Evolutionary conservation across 2,888 invertebrate species (phyloP).

Genomic region (Limnephilus lunatus): DNA sequence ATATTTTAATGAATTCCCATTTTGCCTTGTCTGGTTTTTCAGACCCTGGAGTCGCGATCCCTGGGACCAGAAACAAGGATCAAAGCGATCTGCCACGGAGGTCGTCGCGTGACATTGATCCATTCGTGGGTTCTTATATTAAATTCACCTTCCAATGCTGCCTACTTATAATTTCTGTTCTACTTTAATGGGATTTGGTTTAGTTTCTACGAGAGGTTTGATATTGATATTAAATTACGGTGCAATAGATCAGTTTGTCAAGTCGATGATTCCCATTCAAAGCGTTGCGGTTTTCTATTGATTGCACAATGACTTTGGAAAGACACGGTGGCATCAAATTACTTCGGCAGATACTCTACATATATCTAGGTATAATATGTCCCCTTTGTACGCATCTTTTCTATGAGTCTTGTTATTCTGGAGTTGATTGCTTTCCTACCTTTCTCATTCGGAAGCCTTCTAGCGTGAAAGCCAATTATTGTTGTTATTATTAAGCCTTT

Average conservation of each 20-base stretch:
- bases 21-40: not conserved
- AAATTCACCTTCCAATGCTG: not conserved
- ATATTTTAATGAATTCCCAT: not conserved
- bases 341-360: not conserved
- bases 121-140: not conserved
- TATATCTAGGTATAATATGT: not conserved
- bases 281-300: not conserved
- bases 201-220: not conserved
- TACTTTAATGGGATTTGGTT: not conserved
- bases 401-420: conserved; percentile 2
- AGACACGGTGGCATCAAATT: not conserved
- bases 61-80: not conserved
- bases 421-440: conserved; percentile 33
- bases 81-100: not conserved
- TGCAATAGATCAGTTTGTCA: not conserved
- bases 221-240: not conserved
- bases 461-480: conserved; percentile 44
- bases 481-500: not conserved
- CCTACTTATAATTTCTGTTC: not conserved
- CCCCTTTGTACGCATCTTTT: not conserved
- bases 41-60: not conserved
- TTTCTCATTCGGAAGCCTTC: conserved; percentile 31
- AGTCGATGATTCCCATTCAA: not conserved
- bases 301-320: not conserved
- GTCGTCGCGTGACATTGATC: not conserved